Evolutionary conservation across 2,888 invertebrate species (phyloP).

Genomic region (Margaritifera margaritifera): DNA sequence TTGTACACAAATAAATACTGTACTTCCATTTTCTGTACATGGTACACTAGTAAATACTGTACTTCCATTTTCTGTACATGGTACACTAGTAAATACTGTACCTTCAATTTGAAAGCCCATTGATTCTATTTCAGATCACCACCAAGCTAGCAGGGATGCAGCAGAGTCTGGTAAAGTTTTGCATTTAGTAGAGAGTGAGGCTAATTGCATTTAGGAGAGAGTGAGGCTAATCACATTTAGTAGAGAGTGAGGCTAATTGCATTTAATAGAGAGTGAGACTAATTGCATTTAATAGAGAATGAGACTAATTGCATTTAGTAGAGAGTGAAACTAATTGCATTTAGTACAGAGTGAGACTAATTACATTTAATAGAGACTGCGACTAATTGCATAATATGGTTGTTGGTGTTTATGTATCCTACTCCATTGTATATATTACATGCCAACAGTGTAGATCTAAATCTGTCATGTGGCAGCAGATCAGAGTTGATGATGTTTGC

Average conservation of each 20-base stretch:
- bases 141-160: conserved; percentile 82
- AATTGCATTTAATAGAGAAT: background rate
- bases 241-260: background rate
- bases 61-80: background rate
- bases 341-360: background rate
- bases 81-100: background rate
- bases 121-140: conserved; percentile 75
- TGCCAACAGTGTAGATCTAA: no score
- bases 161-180: conserved; percentile 79
- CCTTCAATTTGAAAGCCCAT: background rate
- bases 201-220: background rate
- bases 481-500: no score
- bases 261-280: background rate
- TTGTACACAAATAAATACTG: background rate
- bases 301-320: background rate
- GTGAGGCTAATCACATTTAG: no score
- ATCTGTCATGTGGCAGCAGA: no score
- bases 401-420: background rate
- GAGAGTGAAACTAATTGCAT: background rate
- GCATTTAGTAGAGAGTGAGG: background rate
- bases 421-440: no score
- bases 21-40: background rate
- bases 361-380: no score
- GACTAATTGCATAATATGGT: background rate
- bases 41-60: background rate